Evolutionary conservation across 2,113 vertebrate species (phyloP).

Genomic region (Eretmochelys imbricata): DNA sequence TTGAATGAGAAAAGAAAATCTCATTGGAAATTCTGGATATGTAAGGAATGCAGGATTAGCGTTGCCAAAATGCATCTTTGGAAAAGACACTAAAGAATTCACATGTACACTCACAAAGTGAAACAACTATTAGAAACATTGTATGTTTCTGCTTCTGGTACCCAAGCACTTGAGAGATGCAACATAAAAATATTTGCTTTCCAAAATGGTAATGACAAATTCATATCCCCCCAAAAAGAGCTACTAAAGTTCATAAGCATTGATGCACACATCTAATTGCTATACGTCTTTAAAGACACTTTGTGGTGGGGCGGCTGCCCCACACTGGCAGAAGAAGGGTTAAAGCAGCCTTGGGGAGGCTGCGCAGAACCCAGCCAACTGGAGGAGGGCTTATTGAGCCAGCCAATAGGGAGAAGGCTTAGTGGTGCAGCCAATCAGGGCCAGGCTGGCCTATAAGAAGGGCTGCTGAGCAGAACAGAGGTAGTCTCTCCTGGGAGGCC

Average conservation of each 20-base stretch:
- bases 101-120: neutral
- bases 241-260: neutral
- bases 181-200: neutral
- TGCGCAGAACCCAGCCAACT: too few relatives aligned
- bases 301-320: too few relatives aligned
- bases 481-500: too few relatives aligned
- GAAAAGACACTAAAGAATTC: neutral
- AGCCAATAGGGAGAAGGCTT: too few relatives aligned
- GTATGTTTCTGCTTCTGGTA: neutral
- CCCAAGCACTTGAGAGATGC: neutral
- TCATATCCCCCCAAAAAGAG: neutral
- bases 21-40: neutral
- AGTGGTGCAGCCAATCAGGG: too few relatives aligned
- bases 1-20: slow-evolving; percentile 14
- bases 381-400: too few relatives aligned
- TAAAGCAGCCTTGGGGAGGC: too few relatives aligned
- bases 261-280: neutral
- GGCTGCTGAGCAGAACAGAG: too few relatives aligned
- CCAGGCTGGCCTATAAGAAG: too few relatives aligned
- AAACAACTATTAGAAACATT: neutral
- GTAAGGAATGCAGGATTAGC: slow-evolving; percentile 2
- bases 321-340: too few relatives aligned
- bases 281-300: neutral
- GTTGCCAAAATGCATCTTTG: neutral
- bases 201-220: neutral